Conservation (phyloP, 2,113 vertebrate species). For the Lanius ludovicianus region DNA sequence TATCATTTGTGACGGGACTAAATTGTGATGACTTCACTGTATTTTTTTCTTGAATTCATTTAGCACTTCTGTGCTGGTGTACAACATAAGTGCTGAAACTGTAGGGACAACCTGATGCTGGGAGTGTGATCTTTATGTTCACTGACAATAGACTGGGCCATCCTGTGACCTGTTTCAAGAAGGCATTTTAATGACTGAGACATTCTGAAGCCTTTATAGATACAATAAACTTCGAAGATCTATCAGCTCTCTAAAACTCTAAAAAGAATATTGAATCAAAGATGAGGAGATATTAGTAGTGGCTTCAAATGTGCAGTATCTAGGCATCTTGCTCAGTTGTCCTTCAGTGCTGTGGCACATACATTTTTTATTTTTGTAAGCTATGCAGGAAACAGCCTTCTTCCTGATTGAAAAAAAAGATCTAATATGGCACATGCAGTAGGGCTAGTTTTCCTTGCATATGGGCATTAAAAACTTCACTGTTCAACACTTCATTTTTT, state of each 20-base stretch:
- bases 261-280: background rate
- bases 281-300: background rate
- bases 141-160: background rate
- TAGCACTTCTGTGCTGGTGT: background rate
- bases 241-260: background rate
- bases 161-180: background rate
- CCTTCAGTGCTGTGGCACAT: background rate
- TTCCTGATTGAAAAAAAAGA: background rate
- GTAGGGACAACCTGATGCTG: background rate
- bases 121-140: background rate
- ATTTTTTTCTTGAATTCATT: background rate
- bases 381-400: background rate
- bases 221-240: background rate
- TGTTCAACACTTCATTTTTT: background rate
- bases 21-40: background rate
- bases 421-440: background rate
- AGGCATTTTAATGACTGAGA: background rate
- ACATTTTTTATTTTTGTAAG: background rate
- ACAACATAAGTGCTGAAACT: background rate
- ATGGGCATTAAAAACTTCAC: background rate
- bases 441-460: background rate
- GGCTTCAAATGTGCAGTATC: background rate
- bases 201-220: background rate
- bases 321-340: background rate
- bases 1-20: background rate